phyloP scores from a whole-genome alignment of 2,888 invertebrate genomes.

The Sturmia bella region DNA sequence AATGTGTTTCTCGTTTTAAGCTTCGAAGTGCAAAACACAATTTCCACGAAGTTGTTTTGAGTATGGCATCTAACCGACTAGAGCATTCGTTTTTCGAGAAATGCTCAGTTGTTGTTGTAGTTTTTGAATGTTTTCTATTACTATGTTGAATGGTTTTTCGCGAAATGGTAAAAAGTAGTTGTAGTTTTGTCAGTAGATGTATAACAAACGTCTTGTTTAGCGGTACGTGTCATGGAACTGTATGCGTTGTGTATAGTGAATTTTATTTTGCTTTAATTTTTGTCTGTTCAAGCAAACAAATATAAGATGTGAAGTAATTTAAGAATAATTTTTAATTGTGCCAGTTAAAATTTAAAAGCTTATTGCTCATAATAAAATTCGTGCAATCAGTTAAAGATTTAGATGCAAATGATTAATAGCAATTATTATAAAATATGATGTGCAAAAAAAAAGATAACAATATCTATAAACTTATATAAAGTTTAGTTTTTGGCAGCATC shows the following conservation, averaged over 20 bases:
- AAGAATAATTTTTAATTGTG: conserved; percentile 6
- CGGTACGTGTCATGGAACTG: conserved; percentile 77
- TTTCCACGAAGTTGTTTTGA: conserved; percentile 24
- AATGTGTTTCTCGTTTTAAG: neutral
- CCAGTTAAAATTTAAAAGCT: neutral
- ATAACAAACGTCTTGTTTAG: conserved; percentile 80
- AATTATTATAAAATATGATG: neutral
- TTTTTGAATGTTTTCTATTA: conserved; percentile 39
- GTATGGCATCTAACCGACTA: neutral
- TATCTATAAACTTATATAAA: neutral
- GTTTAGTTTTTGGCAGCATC: conserved; percentile 1
- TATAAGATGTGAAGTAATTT: conserved; percentile 2
- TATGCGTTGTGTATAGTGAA: conserved; percentile 46
- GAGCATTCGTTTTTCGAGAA: conserved; percentile 10
- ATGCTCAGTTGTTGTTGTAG: conserved; percentile 34
- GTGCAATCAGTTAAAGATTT: neutral
- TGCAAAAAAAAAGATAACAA: neutral
- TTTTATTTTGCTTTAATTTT: conserved; percentile 35
- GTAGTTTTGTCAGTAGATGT: conserved; percentile 78
- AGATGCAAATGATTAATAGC: conserved; percentile 7
- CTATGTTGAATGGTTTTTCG: conserved; percentile 53
- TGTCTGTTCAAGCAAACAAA: neutral
- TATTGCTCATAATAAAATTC: neutral
- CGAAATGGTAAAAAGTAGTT: conserved; percentile 63
- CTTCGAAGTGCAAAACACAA: conserved; percentile 21